A percentile compares a stretch with the other conserved stretches of the same genome.
Conservation (phyloP, 2,888 invertebrate species). For the Harpalus rubripes region DNA sequence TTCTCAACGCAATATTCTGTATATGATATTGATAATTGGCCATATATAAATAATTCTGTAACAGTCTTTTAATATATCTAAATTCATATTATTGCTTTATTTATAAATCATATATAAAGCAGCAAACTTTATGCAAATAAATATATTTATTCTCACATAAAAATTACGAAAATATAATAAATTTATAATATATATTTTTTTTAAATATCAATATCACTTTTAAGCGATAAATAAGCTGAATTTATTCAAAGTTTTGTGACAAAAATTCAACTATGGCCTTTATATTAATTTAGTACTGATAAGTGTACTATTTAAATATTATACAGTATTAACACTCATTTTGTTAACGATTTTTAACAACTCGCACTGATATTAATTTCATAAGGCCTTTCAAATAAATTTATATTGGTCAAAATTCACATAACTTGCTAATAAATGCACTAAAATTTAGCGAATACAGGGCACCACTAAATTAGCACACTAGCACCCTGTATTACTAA, state of each 20-base stretch:
- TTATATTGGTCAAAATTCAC: conserved; percentile 35
- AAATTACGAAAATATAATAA: conserved; percentile 29
- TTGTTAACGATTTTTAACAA: background rate
- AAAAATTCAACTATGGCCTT: conserved; percentile 3
- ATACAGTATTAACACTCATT: conserved; percentile 41
- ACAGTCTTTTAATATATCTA: conserved; percentile 47
- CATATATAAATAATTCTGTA: conserved; percentile 4
- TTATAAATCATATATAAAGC: conserved; percentile 40
- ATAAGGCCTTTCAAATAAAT: conserved; percentile 42
- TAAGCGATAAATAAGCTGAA: background rate
- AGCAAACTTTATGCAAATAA: background rate
- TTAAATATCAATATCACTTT: conserved; percentile 1
- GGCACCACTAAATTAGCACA: conserved; percentile 7
- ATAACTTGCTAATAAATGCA: conserved; percentile 27
- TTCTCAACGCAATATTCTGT: background rate
- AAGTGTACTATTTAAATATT: conserved; percentile 44
- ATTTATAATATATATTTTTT: background rate
- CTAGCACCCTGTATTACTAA: background rate
- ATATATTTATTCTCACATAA: conserved; percentile 9
- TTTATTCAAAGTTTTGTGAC: background rate
- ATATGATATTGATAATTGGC: background rate
- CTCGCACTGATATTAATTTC: background rate
- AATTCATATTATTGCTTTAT: conserved; percentile 51
- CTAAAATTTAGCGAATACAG: conserved; percentile 21
- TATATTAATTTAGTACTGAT: conserved; percentile 38